Conservation (phyloP, 2,113 vertebrate genomes). For the Syngnathus typhle region DNA sequence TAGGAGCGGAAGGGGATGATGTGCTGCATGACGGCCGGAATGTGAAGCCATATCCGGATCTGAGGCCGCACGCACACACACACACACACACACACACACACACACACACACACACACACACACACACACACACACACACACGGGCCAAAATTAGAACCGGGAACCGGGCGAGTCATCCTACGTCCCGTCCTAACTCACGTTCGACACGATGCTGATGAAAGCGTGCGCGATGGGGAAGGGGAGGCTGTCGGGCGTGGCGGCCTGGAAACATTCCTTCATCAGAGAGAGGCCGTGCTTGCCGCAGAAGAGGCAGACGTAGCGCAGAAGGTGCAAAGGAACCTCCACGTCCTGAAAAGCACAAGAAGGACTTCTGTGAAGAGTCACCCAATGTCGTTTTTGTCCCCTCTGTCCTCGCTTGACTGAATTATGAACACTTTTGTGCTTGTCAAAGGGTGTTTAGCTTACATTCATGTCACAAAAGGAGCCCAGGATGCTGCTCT, state of each 20-base stretch:
- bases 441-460: conserved; percentile 5
- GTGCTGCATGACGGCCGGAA: conserved; percentile 99
- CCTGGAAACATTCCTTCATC: conserved; percentile 99
- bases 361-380: too few relatives aligned
- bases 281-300: conserved; percentile 97
- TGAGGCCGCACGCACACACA: conserved; percentile 52
- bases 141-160: not conserved
- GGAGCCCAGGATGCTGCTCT: conserved; percentile 98
- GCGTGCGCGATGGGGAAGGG: conserved; percentile 96
- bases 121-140: not conserved
- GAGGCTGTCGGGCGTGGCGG: conserved; percentile 86
- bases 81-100: not conserved
- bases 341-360: conserved; percentile 82
- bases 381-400: too few relatives aligned
- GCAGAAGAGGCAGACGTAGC: conserved; percentile 96
- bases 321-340: conserved; percentile 95
- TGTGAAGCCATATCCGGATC: conserved; percentile 99
- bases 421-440: too few relatives aligned
- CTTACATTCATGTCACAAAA: conserved; percentile 99
- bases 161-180: not conserved
- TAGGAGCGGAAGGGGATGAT: conserved; percentile 98
- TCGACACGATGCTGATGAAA: conserved; percentile 98
- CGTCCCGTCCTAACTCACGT: conserved; percentile 72
- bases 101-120: not conserved
- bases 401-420: too few relatives aligned